Evolutionary conservation across 2,797 vertebrate species (phyloP).

Genomic region (Dipus sagitta): DNA sequence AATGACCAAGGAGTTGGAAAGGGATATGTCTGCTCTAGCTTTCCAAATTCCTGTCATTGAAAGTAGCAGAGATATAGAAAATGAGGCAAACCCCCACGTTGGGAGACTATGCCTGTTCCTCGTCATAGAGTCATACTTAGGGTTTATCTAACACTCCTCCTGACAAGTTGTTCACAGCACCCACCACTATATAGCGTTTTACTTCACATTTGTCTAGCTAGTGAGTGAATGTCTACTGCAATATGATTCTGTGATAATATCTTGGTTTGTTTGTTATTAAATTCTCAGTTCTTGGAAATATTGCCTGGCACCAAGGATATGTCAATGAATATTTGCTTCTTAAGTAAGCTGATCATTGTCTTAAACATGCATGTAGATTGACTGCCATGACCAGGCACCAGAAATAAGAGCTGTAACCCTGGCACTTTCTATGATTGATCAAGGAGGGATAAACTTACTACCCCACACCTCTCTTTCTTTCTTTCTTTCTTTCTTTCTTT

Average conservation of each 20-base stretch:
- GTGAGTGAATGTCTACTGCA: background rate
- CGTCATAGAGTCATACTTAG: background rate
- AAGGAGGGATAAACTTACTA: background rate
- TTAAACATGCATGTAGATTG: background rate
- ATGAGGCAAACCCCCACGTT: background rate
- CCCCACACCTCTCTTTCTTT: too few relatives aligned
- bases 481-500: too few relatives aligned
- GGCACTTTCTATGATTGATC: background rate
- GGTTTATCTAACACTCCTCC: background rate
- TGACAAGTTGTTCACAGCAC: background rate
- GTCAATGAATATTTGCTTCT: background rate
- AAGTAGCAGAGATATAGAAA: background rate
- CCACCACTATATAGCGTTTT: background rate
- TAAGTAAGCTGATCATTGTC: background rate
- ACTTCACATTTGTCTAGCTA: background rate
- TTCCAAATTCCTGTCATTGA: background rate
- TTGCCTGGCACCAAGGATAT: background rate
- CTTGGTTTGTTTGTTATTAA: background rate
- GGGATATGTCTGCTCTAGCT: background rate
- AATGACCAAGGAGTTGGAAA: background rate
- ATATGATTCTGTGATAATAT: conserved; percentile 12
- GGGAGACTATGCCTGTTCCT: background rate
- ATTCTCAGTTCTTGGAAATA: background rate
- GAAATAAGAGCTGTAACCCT: background rate
- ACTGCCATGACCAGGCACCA: background rate